Base-by-base conservation (phyloP, 2,113 vertebrate genomes). In the Otis tarda region DNA sequence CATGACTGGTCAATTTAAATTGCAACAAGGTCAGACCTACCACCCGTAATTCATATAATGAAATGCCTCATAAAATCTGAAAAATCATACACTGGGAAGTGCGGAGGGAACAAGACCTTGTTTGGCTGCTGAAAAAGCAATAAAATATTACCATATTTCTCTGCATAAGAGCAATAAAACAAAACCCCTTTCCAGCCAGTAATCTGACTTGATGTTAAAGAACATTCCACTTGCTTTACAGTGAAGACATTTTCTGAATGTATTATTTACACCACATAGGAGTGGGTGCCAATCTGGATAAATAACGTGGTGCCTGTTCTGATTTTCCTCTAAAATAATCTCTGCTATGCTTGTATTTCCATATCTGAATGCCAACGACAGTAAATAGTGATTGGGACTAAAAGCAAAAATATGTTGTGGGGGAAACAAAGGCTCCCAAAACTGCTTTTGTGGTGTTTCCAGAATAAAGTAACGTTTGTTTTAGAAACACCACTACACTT, bases 51-150 rank as follows among this genome's bases (percentile, higher is more conserved):
- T 95, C 95, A 61, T 82, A 39, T 55, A 37, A 93, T 91, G 68
- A 91, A 96, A 92, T 74, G 89, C 78, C 37, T 93, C 92, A 89
- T 94, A 91, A 96, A 96, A 74, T 65, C 59, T 86, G 79, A 64
- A 89, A 90, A 95, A 78, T 74, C 93, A 86, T 53, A 7, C 16
- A 6, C 15, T 74, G 21, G 71, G 73, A 93, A 53, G 45, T 41
- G 78, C 73, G 85, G 68, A 81, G 64, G 70, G 61, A 75, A 41
- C 52, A 50, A 65, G 52, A 56, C 22, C 64, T 84, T 74, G 61
- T 41, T 67, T 82, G 73, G 89, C 88, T 89, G 56, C 11, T 81
- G 79, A 6, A 76, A 95, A 92, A 76, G 74, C 57, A 84, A 61
- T 86, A 65, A 91, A 91, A 25, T 21, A 7, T 15, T 77, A 57